Percentiles rank a stretch among this genome's conserved stretches.
Evolutionary conservation across 1,140 invertebrate species (phyloP).

Genomic region (Euura saliciscinereae): DNA sequence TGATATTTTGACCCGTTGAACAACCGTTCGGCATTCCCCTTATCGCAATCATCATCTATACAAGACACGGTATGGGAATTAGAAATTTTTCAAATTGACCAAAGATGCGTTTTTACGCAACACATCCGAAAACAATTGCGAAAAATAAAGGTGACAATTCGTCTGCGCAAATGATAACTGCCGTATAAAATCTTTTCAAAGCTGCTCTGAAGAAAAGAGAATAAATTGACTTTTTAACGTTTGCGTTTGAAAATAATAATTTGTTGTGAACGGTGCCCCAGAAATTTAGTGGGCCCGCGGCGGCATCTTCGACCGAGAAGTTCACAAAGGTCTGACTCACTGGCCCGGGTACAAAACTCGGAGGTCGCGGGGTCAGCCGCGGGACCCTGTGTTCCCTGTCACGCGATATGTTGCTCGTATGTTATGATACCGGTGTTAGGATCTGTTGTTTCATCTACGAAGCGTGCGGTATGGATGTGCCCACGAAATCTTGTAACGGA

Average conservation of each 20-base stretch:
- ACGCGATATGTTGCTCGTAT: slow-evolving; percentile 45
- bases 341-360: slow-evolving; percentile 37
- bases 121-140: too few species aligned
- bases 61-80: not conserved
- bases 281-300: slow-evolving; percentile 34
- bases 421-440: slow-evolving; percentile 42
- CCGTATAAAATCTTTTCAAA: too few species aligned
- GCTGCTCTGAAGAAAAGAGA: too few species aligned
- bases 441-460: slow-evolving; percentile 20
- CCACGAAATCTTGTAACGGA: too few species aligned
- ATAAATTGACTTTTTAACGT: too few species aligned
- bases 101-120: too few species aligned
- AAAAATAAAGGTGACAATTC: too few species aligned
- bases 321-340: slow-evolving; percentile 35
- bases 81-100: too few species aligned
- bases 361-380: slow-evolving; percentile 37
- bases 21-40: not conserved
- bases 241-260: too few species aligned
- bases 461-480: not conserved
- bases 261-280: not conserved
- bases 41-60: not conserved
- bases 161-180: too few species aligned
- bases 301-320: slow-evolving; percentile 36
- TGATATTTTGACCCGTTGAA: not conserved
- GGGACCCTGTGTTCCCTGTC: slow-evolving; percentile 40